A percentile compares a stretch with the other conserved stretches of the same genome.
phyloP scores from a whole-genome alignment of 2,888 invertebrate species.

The Phortica magna region DNA sequence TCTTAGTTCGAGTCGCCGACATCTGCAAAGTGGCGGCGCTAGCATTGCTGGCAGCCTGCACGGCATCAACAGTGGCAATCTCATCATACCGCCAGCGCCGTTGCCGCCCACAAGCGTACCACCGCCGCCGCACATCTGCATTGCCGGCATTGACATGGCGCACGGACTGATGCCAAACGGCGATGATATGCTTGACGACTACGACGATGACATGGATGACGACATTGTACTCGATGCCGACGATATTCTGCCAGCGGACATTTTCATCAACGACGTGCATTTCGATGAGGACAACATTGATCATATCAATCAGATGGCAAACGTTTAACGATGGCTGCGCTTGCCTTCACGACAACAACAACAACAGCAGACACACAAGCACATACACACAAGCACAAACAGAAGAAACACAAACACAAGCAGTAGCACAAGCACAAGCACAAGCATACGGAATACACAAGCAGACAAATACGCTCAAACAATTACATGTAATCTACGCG shows the following conservation, averaged over 20 bases:
- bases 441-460: not conserved
- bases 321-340: conserved; percentile 74
- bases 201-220: conserved; percentile 70
- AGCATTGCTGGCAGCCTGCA: conserved; percentile 78
- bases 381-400: conserved; percentile 34
- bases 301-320: conserved; percentile 76
- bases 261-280: conserved; percentile 76
- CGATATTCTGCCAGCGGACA: conserved; percentile 68
- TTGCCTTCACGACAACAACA: conserved; percentile 52
- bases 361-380: conserved; percentile 30
- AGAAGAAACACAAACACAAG: not conserved
- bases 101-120: conserved; percentile 77
- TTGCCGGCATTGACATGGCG: conserved; percentile 73
- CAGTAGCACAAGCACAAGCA: not conserved
- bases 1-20: conserved; percentile 78
- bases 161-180: conserved; percentile 70
- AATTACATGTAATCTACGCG: not conserved
- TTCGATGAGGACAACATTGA: conserved; percentile 73
- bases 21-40: conserved; percentile 77
- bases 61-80: conserved; percentile 76
- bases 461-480: not conserved
- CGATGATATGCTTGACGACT: conserved; percentile 57
- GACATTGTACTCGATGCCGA: conserved; percentile 73
- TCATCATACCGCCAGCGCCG: conserved; percentile 78
- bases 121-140: conserved; percentile 78